phyloP scores from a whole-genome alignment of 2,113 vertebrate species.

The Pelusios castaneus region DNA sequence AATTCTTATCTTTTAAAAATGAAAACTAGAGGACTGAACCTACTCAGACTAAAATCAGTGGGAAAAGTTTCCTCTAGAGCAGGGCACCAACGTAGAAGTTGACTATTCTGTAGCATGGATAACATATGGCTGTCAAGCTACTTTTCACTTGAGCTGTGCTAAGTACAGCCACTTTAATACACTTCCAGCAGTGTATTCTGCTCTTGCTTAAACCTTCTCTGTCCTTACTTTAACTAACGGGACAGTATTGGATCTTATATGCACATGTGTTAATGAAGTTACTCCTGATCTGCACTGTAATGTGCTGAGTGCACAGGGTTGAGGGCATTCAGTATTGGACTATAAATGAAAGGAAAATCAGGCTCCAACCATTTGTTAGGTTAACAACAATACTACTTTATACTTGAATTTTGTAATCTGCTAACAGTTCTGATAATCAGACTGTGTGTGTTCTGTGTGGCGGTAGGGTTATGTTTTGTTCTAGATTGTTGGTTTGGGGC shows the following conservation, averaged over 20 bases:
- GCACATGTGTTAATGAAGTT: background rate
- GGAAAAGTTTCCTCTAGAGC: background rate
- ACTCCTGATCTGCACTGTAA: background rate
- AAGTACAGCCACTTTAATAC: background rate
- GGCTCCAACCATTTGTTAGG: background rate
- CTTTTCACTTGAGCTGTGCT: background rate
- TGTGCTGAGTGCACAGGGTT: background rate
- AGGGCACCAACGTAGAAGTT: background rate
- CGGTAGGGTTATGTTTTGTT: background rate
- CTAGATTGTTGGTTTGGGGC: no score
- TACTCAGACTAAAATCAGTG: background rate
- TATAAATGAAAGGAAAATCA: background rate
- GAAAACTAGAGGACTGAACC: background rate
- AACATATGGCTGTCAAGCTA: background rate
- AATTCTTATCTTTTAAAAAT: constrained; percentile 3
- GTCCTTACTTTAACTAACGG: background rate
- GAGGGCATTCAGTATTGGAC: background rate
- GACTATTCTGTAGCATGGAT: background rate
- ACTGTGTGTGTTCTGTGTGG: background rate
- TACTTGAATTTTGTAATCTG: background rate
- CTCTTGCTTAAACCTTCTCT: background rate
- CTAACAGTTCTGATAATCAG: background rate
- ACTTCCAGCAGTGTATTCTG: background rate
- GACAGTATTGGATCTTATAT: background rate
- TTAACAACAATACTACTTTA: background rate